phyloP scores from a whole-genome alignment of 2,113 vertebrate genomes.

The Platysternon megacephalum region DNA sequence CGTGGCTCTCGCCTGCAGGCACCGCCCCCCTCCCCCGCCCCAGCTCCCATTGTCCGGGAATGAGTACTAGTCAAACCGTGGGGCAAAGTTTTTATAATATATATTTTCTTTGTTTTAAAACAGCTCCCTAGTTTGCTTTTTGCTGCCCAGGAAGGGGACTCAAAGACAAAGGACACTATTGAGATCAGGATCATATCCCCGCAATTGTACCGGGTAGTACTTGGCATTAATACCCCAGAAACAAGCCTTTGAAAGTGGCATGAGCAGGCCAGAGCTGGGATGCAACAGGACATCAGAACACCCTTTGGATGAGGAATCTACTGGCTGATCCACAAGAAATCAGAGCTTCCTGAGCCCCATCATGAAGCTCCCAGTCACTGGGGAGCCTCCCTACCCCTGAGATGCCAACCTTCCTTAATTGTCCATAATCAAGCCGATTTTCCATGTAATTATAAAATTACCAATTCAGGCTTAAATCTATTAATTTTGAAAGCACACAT shows the following conservation, averaged over 20 bases:
- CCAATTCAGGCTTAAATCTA: background rate
- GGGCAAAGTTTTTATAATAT: background rate
- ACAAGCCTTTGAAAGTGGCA: background rate
- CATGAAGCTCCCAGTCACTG: background rate
- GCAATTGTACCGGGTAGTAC: background rate
- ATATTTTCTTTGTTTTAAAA: background rate
- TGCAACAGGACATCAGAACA: background rate
- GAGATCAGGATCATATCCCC: background rate
- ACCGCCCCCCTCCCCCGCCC: too few relatives aligned
- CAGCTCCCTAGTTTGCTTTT: background rate
- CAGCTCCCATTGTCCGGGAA: too few relatives aligned
- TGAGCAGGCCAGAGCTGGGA: background rate
- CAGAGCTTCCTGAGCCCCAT: background rate
- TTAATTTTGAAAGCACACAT: background rate
- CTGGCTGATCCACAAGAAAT: background rate
- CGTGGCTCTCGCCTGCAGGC: too few relatives aligned
- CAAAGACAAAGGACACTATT: background rate
- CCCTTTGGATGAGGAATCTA: background rate
- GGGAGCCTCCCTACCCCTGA: background rate
- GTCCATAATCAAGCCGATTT: background rate
- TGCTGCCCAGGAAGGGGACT: background rate
- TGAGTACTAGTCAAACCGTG: background rate
- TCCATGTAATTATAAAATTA: background rate
- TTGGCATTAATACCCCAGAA: background rate
- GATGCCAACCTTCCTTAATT: background rate